phyloP scores from a whole-genome alignment of 2,797 vertebrate species.

The Ctenosaura bakeri region DNA sequence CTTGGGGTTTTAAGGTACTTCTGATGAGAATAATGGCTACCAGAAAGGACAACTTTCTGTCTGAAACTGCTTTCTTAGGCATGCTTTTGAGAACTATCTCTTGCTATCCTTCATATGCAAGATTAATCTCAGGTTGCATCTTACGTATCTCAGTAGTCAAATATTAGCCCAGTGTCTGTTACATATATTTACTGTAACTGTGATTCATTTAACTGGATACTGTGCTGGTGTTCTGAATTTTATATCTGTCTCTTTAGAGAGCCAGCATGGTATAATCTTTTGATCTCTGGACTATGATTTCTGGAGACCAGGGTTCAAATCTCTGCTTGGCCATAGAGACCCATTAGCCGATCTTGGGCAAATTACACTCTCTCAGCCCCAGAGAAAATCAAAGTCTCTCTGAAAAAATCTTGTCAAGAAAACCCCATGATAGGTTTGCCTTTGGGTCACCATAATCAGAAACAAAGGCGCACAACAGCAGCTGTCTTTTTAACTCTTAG shows the following conservation, averaged over 20 bases:
- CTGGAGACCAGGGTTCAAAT: too few relatives aligned
- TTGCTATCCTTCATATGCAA: constrained; percentile 13
- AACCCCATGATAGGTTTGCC: too few relatives aligned
- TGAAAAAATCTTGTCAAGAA: too few relatives aligned
- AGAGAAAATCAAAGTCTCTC: too few relatives aligned
- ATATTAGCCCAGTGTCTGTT: constrained; percentile 23
- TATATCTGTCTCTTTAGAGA: constrained; percentile 38
- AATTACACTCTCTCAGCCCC: too few relatives aligned
- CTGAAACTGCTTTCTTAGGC: constrained; percentile 44
- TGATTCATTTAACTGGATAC: constrained; percentile 40
- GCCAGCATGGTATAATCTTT: too few relatives aligned
- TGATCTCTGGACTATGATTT: too few relatives aligned
- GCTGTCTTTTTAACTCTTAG: constrained; percentile 30
- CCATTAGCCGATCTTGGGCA: too few relatives aligned
- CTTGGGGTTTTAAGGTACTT: constrained; percentile 46
- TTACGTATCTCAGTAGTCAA: constrained; percentile 49
- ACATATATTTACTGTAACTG: constrained; percentile 38
- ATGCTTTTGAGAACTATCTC: constrained; percentile 52
- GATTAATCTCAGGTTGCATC: constrained; percentile 43
- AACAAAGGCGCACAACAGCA: too few relatives aligned
- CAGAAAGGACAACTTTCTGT: constrained; percentile 11
- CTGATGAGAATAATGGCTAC: constrained; percentile 35
- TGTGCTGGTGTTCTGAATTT: constrained; percentile 43
- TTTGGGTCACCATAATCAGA: too few relatives aligned
- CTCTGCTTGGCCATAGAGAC: too few relatives aligned